phyloP scores from a whole-genome alignment of 1,140 invertebrate genomes.

The Neodiprion fabricii region DNA sequence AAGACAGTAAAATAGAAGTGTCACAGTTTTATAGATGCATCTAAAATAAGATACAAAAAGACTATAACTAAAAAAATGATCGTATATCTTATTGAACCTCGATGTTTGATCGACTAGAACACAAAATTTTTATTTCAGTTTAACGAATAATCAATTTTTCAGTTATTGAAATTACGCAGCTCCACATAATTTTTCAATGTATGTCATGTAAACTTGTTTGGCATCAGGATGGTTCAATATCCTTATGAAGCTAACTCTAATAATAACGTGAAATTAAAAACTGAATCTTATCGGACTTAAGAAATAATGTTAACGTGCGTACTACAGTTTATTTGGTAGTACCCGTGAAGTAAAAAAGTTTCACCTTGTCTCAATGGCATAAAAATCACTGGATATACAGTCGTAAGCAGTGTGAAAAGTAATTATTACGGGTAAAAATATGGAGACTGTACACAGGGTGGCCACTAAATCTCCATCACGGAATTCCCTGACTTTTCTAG shows the following conservation, averaged over 20 bases:
- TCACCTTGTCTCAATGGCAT: background rate
- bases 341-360: background rate
- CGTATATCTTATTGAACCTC: background rate
- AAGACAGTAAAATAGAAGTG: background rate
- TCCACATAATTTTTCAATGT: background rate
- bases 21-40: too few species aligned
- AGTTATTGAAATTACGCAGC: background rate
- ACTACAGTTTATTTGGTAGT: background rate
- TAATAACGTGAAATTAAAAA: background rate
- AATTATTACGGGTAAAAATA: background rate
- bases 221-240: background rate
- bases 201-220: background rate
- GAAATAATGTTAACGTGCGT: too few species aligned
- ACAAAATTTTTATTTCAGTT: background rate
- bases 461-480: too few species aligned
- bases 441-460: background rate
- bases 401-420: background rate
- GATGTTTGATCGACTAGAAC: slow-evolving; percentile 1
- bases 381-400: background rate
- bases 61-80: background rate
- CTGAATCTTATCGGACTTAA: too few species aligned
- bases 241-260: background rate
- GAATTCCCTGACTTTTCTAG: too few species aligned
- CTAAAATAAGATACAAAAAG: background rate
- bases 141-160: background rate